These are phyloP conservation scores for Drosophila mulleri DNA, from an alignment of 2,888 invertebrate genomes.

Conservation along the genomic window DNA sequence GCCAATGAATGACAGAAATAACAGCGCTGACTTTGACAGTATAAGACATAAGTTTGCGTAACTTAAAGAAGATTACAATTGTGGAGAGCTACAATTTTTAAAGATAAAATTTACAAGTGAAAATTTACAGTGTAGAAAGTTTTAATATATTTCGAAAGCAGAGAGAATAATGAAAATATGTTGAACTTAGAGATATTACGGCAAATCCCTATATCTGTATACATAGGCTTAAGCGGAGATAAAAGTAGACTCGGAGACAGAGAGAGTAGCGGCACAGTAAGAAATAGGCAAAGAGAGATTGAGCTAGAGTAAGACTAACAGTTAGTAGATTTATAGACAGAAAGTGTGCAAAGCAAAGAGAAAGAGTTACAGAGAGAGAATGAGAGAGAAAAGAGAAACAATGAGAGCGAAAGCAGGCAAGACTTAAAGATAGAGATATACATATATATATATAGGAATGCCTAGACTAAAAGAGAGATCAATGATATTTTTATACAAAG, in stretches of 20 bases:
- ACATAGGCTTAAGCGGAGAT: neutral
- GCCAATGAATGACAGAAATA: constrained; percentile 6
- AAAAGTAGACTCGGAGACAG: neutral
- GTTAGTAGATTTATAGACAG: neutral
- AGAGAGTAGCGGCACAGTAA: neutral
- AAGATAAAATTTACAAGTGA: neutral
- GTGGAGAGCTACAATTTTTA: neutral
- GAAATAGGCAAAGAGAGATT: neutral
- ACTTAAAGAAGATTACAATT: neutral
- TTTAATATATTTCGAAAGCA: neutral
- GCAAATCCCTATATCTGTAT: neutral
- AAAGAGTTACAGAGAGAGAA: too few relatives aligned
- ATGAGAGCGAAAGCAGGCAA: too few relatives aligned
- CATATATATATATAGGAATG: too few relatives aligned
- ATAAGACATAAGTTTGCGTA: neutral
- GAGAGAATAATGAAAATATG: too few relatives aligned
- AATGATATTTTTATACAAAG: too few relatives aligned
- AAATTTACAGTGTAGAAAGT: neutral
- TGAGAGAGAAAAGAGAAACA: too few relatives aligned
- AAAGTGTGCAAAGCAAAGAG: neutral
- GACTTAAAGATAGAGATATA: too few relatives aligned
- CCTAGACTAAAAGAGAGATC: too few relatives aligned
- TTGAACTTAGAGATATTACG: neutral
- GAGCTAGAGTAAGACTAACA: neutral
- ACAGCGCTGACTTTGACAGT: neutral